phyloP scores from a whole-genome alignment of 2,113 vertebrate genomes.

The Pygoscelis adeliae region DNA sequence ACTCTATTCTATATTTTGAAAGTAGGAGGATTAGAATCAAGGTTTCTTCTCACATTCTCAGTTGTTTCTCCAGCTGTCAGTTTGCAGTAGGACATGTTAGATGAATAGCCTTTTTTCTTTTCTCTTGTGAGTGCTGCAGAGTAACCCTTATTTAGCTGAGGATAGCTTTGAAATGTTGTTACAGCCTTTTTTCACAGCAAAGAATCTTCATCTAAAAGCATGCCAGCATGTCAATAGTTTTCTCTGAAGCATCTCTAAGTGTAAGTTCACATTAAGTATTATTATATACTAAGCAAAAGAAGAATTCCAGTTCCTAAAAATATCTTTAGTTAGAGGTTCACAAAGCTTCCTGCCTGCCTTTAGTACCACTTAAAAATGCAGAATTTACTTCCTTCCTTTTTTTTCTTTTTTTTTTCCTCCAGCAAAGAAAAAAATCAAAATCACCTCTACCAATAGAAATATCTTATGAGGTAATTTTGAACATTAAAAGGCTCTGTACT shows the following conservation, averaged over 20 bases:
- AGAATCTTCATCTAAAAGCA: not conserved
- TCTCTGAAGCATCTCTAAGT: not conserved
- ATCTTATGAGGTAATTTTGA: not conserved
- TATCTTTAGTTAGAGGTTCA: not conserved
- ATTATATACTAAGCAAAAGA: not conserved
- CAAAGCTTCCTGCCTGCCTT: not conserved
- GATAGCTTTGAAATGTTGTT: not conserved
- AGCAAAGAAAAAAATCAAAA: not conserved
- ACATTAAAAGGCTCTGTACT: not conserved
- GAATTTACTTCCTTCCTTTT: not conserved
- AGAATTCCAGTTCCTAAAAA: not conserved
- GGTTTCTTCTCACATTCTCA: not conserved
- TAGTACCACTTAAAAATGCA: not conserved
- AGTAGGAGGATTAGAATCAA: not conserved
- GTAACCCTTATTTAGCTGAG: not conserved
- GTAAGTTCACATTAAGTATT: not conserved
- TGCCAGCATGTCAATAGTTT: not conserved
- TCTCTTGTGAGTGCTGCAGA: not conserved
- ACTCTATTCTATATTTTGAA: not conserved
- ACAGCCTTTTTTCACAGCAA: not conserved
- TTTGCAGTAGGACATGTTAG: not conserved
- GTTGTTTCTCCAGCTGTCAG: fast-evolving
- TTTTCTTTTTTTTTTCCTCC: not conserved
- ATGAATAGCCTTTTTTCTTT: not conserved
- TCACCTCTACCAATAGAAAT: not conserved